phyloP scores from a whole-genome alignment of 2,888 invertebrate genomes.

The Sphaeridia pumilis region DNA sequence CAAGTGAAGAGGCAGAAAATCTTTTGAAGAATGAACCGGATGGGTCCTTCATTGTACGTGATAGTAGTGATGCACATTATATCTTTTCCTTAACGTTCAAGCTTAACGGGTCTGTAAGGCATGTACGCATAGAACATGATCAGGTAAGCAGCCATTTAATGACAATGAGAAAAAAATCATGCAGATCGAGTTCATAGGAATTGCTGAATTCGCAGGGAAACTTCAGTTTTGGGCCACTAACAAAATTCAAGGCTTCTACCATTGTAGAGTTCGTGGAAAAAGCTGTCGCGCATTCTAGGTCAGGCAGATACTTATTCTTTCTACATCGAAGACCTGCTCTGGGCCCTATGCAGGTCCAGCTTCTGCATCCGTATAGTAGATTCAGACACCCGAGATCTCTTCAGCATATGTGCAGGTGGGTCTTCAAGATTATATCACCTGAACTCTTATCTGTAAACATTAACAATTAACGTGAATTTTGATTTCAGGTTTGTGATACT shows the following conservation, averaged over 20 bases:
- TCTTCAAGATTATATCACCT: too few relatives aligned
- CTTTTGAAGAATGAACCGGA: slow-evolving; percentile 83
- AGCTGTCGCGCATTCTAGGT: slow-evolving; percentile 84
- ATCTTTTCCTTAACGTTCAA: slow-evolving; percentile 89
- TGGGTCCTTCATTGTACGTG: slow-evolving; percentile 84
- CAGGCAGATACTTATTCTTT: slow-evolving; percentile 84
- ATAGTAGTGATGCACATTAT: slow-evolving; percentile 88
- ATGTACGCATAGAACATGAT: slow-evolving; percentile 88
- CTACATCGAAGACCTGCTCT: slow-evolving; percentile 76
- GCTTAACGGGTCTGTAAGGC: slow-evolving; percentile 74
- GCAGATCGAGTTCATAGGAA: too few relatives aligned
- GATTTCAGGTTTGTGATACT: slow-evolving; percentile 88
- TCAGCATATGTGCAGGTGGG: slow-evolving; percentile 88
- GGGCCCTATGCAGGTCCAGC: slow-evolving; percentile 81
- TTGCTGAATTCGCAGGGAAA: slow-evolving; percentile 68
- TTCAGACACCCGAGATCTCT: slow-evolving; percentile 86
- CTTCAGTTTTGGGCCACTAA: slow-evolving; percentile 88
- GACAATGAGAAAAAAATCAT: too few relatives aligned
- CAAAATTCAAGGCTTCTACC: slow-evolving; percentile 86
- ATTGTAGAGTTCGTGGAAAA: slow-evolving; percentile 93
- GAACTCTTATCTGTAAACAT: too few relatives aligned
- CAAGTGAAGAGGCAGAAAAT: slow-evolving; percentile 82
- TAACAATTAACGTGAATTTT: too few relatives aligned
- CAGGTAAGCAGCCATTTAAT: too few relatives aligned
- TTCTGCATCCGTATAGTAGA: slow-evolving; percentile 82